A percentile compares a stretch with the other conserved stretches of the same genome.
Conservation (phyloP, 2,888 invertebrate genomes). For the Maniola hyperantus region DNA sequence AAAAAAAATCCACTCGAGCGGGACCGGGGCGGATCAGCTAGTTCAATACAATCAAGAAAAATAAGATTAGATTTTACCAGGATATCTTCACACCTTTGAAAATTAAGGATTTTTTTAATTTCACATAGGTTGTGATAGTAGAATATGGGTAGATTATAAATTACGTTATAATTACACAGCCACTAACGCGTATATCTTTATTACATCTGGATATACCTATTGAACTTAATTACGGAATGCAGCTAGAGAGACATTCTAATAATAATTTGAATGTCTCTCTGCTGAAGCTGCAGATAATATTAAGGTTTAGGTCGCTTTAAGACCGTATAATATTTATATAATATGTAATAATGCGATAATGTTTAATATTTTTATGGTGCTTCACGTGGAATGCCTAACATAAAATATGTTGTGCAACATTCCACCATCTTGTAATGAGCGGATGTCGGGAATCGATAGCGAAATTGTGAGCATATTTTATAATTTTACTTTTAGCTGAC, state of each 20-base stretch:
- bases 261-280: too few relatives aligned
- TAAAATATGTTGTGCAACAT: conserved; percentile 75
- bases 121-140: too few relatives aligned
- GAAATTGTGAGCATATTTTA: conserved; percentile 75
- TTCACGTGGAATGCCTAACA: conserved; percentile 62
- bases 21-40: too few relatives aligned
- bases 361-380: conserved; percentile 46
- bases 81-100: too few relatives aligned
- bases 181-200: conserved; percentile 64
- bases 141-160: too few relatives aligned
- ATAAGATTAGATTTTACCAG: too few relatives aligned
- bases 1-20: too few relatives aligned
- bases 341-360: conserved; percentile 14
- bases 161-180: conserved; percentile 56
- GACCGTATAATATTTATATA: too few relatives aligned
- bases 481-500: conserved; percentile 52
- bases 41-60: too few relatives aligned
- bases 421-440: conserved; percentile 77
- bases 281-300: too few relatives aligned
- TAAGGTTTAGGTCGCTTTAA: too few relatives aligned
- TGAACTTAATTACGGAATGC: conserved; percentile 51
- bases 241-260: conserved; percentile 42
- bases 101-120: too few relatives aligned
- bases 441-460: conserved; percentile 78
- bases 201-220: conserved; percentile 57